Evolutionary conservation across 2,888 invertebrate genomes (phyloP).

Genomic region (Ornithoptera alexandrae): DNA sequence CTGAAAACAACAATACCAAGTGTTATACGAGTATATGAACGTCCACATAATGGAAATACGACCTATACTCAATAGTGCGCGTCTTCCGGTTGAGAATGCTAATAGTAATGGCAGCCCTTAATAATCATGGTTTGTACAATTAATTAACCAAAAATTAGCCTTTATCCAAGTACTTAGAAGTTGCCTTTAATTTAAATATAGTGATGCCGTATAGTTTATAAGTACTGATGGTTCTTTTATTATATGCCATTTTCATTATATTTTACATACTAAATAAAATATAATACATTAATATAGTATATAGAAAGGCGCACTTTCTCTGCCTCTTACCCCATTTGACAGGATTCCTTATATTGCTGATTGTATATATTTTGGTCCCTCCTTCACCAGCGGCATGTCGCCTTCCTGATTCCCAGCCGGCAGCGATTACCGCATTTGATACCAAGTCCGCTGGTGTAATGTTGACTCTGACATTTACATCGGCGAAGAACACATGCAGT

Average conservation of each 20-base stretch:
- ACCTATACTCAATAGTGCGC: no score
- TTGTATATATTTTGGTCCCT: constrained; percentile 24
- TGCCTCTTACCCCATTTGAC: constrained; percentile 24
- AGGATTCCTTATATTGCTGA: constrained; percentile 24
- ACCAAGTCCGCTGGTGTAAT: constrained; percentile 25
- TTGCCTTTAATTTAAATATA: no score
- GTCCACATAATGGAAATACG: background rate
- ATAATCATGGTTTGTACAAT: no score
- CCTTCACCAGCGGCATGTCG: constrained; percentile 12
- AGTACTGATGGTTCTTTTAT: no score
- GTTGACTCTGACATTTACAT: constrained; percentile 16
- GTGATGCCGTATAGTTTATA: no score
- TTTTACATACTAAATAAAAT: no score
- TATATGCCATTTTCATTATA: no score
- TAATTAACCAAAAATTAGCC: no score
- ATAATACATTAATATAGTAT: no score
- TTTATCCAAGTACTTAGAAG: no score
- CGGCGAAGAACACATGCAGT: constrained; percentile 22
- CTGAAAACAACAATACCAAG: constrained; percentile 9
- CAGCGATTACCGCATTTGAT: constrained; percentile 23
- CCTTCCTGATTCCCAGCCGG: constrained; percentile 26
- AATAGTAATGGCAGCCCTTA: no score
- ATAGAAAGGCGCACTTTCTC: background rate
- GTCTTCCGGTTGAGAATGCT: no score
- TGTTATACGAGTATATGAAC: background rate